A percentile compares a stretch with the other conserved stretches of the same genome.
phyloP scores from a whole-genome alignment of 2,888 invertebrate species.

The Spodoptera picta region DNA sequence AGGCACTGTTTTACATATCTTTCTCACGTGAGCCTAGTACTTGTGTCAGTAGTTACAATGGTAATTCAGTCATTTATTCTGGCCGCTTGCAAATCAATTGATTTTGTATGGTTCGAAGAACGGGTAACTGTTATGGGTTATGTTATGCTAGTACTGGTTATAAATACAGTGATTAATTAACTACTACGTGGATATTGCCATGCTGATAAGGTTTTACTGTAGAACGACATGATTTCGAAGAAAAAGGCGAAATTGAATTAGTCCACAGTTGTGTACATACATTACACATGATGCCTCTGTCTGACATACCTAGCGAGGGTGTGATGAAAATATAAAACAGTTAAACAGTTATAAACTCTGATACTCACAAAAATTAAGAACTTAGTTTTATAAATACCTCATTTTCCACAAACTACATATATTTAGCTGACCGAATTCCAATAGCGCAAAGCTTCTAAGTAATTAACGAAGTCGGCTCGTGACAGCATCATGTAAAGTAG shows the following conservation, averaged over 20 bases:
- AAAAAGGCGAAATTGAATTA: too few relatives aligned
- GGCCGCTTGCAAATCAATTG: slow-evolving; percentile 43
- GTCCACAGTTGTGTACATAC: too few relatives aligned
- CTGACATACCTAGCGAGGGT: too few relatives aligned
- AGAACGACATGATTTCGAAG: too few relatives aligned
- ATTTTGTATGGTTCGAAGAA: slow-evolving; percentile 45
- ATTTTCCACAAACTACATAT: slow-evolving; percentile 30
- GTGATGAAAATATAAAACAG: too few relatives aligned
- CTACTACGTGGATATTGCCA: too few relatives aligned
- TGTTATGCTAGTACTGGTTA: slow-evolving; percentile 17
- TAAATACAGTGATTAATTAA: not conserved
- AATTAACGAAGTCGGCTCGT: slow-evolving; percentile 63
- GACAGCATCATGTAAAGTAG: slow-evolving; percentile 59
- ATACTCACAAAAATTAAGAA: too few relatives aligned
- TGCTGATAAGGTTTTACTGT: too few relatives aligned
- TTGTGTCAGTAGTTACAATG: slow-evolving; percentile 39
- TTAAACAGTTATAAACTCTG: too few relatives aligned
- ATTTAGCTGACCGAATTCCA: slow-evolving; percentile 38
- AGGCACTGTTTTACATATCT: slow-evolving; percentile 48
- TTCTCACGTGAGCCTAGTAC: slow-evolving; percentile 51
- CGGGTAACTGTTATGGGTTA: slow-evolving; percentile 34
- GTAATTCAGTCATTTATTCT: slow-evolving; percentile 49
- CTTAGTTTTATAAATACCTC: not conserved
- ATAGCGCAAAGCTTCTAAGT: slow-evolving; percentile 10
- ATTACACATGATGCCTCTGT: too few relatives aligned